A percentile compares a stretch with the other conserved stretches of the same genome.
phyloP scores from a whole-genome alignment of 2,113 vertebrate genomes.

The Leptobrachium ailaonicum region DNA sequence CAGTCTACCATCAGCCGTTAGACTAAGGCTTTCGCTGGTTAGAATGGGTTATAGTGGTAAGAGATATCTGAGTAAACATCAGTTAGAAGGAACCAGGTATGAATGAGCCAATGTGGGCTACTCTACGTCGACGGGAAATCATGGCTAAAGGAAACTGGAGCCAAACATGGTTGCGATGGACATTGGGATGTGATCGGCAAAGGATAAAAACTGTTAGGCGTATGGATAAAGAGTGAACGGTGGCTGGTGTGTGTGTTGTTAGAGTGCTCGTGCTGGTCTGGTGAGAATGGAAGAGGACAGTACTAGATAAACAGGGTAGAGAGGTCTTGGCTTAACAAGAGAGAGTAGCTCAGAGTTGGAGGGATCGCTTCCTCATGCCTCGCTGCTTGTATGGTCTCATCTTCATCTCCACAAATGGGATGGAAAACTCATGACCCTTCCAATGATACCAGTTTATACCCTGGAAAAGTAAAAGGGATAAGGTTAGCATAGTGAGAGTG shows the following conservation, averaged over 20 bases:
- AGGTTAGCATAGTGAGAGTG: too few species aligned
- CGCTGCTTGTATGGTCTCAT: slow-evolving; percentile 89
- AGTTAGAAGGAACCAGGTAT: too few species aligned
- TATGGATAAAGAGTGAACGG: background rate
- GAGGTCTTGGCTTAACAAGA: background rate
- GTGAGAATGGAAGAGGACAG: background rate
- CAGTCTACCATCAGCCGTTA: too few species aligned
- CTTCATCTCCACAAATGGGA: slow-evolving; percentile 98
- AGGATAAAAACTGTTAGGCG: background rate
- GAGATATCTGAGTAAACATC: too few species aligned
- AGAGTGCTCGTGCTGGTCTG: background rate
- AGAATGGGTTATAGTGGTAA: too few species aligned
- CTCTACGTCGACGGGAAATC: too few species aligned
- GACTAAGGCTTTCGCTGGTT: too few species aligned
- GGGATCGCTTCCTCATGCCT: slow-evolving; percentile 81
- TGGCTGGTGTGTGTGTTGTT: background rate
- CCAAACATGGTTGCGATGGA: background rate
- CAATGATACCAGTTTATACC: slow-evolving; percentile 99
- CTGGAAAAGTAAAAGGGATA: slow-evolving; percentile 59
- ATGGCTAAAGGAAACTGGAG: too few species aligned
- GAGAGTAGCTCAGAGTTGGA: slow-evolving; percentile 68
- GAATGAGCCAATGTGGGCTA: too few species aligned
- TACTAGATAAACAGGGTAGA: background rate
- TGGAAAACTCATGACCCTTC: slow-evolving; percentile 98
- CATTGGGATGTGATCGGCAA: background rate